Evolutionary conservation across 2,113 vertebrate species (phyloP), one percentile per base, ranked within the genome.

Genomic region (Jaculus jaculus): DNA sequence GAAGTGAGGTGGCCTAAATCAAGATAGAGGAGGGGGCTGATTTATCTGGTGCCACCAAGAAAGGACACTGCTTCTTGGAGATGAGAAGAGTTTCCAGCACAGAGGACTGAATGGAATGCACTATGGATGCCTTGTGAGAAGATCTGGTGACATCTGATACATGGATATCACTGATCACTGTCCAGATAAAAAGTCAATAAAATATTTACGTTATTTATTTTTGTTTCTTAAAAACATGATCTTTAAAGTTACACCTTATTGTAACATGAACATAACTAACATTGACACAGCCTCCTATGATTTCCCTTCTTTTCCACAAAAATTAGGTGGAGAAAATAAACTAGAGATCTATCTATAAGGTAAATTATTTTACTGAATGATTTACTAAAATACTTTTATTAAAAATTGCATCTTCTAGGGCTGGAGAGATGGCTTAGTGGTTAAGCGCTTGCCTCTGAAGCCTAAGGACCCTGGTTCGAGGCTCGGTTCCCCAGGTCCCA

Each of bases 51-150:
- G 7, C 21, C 21, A 5, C 5, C 51, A 11, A 73, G 8, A 68
- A 7, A 75, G 0, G 0, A 15, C 30, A 30, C 0, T 32, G 5
- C 18, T 28, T 3, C 11, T 3, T 61, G 24, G 30, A 61, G 8
- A 30, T 34, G 8, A 69, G 12, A 61, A 2, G 0, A 17, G 7
- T 60, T 28, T 68, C 5, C 3, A 60, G 5, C 17, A 61, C 0
- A n/a, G 21, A 69, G 15, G 0, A 13, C 8, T 54, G 15, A 47
- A 4, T 20, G 8, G n/a, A 73, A 39, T 4, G 1, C 5, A 32
- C 9, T 30, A 28, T n/a, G 16, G 3, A 20, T 26, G 1, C 4
- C 26, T 80, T 84, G 39, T 32, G 18, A 66, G 3, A 1, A 37
- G 47, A 66, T n/a, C n/a, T 24, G 7, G 16, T 71, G 30, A 39